These are phyloP conservation scores for Caenorhabditis inopinata DNA, from an alignment of 1,140 invertebrate genomes.

Conservation along the genomic window DNA sequence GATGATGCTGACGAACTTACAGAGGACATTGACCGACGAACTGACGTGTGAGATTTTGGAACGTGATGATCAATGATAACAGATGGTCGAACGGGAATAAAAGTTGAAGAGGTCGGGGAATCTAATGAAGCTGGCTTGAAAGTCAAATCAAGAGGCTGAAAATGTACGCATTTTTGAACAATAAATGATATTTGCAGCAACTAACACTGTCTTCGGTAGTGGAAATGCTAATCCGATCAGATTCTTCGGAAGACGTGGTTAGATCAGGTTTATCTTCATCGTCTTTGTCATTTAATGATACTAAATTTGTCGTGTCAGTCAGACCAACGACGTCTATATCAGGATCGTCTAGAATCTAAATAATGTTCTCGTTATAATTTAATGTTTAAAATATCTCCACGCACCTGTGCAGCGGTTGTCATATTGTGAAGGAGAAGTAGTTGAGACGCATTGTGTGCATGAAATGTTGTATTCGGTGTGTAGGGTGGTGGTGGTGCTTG, in stretches of 20 bases:
- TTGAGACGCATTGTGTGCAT: background rate
- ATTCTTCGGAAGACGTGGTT: background rate
- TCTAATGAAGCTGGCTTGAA: constrained; percentile 4
- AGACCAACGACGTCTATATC: constrained; percentile 11
- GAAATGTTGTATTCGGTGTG: background rate
- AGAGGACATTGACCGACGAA: constrained; percentile 6
- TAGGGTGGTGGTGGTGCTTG: background rate
- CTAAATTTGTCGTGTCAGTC: background rate
- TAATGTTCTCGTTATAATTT: no score
- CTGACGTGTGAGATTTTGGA: background rate
- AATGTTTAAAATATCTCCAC: no score
- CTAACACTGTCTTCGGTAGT: background rate
- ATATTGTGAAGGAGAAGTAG: constrained; percentile 9
- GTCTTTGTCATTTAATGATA: constrained; percentile 11
- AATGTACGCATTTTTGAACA: no score
- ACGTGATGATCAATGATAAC: constrained; percentile 22
- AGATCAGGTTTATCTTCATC: constrained; percentile 1
- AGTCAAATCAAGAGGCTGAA: background rate
- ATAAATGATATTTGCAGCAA: no score
- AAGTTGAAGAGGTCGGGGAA: constrained; percentile 2
- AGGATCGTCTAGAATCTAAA: background rate
- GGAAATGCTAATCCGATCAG: background rate
- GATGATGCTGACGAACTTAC: background rate
- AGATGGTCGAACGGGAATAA: background rate
- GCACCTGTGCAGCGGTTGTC: background rate